Percentiles rank a stretch among this genome's conserved stretches.
Conservation (phyloP, 1,140 invertebrate species). For the Drosophila murphyi region DNA sequence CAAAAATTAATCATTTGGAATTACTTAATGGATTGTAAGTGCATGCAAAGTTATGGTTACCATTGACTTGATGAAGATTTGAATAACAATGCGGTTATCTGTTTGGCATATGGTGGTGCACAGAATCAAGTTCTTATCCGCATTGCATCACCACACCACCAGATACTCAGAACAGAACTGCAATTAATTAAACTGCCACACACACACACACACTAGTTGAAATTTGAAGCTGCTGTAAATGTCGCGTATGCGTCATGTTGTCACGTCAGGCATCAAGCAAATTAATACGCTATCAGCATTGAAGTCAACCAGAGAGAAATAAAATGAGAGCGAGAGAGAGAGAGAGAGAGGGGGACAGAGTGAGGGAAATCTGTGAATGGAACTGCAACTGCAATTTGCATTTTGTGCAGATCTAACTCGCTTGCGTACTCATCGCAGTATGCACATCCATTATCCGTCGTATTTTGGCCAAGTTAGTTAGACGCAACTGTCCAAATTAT, state of each 20-base stretch:
- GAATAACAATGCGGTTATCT: not conserved
- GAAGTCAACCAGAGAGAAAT: not conserved
- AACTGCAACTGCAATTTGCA: conserved; percentile 48
- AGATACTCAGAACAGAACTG: conserved; percentile 1
- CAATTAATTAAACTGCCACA: conserved; percentile 23
- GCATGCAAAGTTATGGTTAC: too few relatives aligned
- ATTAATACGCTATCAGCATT: conserved; percentile 24
- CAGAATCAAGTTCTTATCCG: not conserved
- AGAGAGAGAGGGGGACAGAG: not conserved
- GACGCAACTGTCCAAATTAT: conserved; percentile 21
- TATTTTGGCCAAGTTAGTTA: conserved; percentile 46
- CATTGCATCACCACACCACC: not conserved
- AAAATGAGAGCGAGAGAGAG: not conserved
- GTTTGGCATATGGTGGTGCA: too few relatives aligned
- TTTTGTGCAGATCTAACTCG: conserved; percentile 14
- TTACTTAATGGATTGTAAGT: too few relatives aligned
- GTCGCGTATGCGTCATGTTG: conserved; percentile 37
- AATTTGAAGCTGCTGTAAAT: conserved; percentile 5
- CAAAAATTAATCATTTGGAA: too few relatives aligned
- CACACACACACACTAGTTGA: not conserved
- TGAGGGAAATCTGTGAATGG: conserved; percentile 33
- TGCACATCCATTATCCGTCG: conserved; percentile 22
- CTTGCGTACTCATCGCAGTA: not conserved
- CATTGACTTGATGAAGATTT: not conserved
- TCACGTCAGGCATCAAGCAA: conserved; percentile 2